Percentiles rank a stretch among this genome's conserved stretches.
Conservation (phyloP, 2,113 vertebrate species). For the Austrofundulus limnaeus region DNA sequence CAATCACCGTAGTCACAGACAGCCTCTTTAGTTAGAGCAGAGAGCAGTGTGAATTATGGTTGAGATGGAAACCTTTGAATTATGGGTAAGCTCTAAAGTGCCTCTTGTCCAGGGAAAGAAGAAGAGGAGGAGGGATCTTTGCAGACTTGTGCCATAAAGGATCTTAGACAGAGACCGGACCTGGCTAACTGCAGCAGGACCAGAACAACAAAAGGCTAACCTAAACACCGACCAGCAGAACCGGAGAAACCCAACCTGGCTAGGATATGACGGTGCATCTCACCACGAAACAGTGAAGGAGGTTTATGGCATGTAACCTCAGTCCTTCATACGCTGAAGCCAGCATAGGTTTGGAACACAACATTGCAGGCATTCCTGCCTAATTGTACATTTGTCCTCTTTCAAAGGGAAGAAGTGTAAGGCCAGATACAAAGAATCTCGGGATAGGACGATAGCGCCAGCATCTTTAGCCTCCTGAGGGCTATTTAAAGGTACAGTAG, state of each 20-base stretch:
- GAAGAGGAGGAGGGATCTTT: constrained; percentile 50
- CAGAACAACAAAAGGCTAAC: constrained; percentile 71
- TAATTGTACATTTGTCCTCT: constrained; percentile 84
- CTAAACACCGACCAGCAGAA: constrained; percentile 57
- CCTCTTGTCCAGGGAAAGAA: constrained; percentile 64
- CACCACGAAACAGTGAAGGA: constrained; percentile 53
- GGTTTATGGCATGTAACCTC: constrained; percentile 50
- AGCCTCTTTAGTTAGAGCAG: constrained; percentile 73
- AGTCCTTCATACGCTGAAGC: constrained; percentile 40
- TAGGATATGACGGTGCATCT: constrained; percentile 61
- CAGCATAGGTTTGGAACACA: constrained; percentile 62
- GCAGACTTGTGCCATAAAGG: constrained; percentile 55
- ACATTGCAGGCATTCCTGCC: constrained; percentile 80
- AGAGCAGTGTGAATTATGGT: constrained; percentile 75
- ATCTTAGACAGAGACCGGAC: constrained; percentile 64
- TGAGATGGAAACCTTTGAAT: constrained; percentile 77
- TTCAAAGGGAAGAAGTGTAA: constrained; percentile 79
- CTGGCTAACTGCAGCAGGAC: constrained; percentile 54
- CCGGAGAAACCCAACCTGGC: constrained; percentile 53
- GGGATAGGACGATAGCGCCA: constrained; percentile 78
- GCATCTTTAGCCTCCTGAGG: constrained; percentile 79
- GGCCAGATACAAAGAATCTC: constrained; percentile 78
- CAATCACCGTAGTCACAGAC: constrained; percentile 76
- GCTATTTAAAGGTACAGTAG: constrained; percentile 86
- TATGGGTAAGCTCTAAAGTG: constrained; percentile 72